These are phyloP conservation scores for Standfussiana lucernea DNA, from an alignment of 2,888 invertebrate species.

Conservation along the genomic window DNA sequence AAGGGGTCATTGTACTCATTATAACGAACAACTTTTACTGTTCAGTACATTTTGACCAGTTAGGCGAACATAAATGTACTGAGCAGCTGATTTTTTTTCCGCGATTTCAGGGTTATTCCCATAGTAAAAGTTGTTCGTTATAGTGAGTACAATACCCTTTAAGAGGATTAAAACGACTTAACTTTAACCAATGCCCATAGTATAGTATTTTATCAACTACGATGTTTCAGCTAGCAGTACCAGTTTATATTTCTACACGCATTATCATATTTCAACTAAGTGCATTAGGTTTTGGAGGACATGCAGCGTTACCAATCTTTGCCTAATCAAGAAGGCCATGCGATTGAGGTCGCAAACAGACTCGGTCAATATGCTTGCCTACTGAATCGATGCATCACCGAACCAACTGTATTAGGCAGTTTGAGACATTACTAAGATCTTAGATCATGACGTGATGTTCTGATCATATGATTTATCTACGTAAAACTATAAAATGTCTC, in stretches of 20 bases:
- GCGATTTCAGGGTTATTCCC: too few relatives aligned
- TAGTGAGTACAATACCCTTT: too few relatives aligned
- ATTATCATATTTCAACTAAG: constrained; percentile 24
- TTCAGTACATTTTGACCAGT: too few relatives aligned
- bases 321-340: constrained; percentile 39
- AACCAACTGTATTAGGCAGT: constrained; percentile 4
- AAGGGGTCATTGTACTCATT: too few relatives aligned
- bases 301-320: constrained; percentile 48
- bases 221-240: not conserved
- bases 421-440: not conserved
- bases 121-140: too few relatives aligned
- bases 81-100: too few relatives aligned
- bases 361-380: constrained; percentile 35
- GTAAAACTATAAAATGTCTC: not conserved
- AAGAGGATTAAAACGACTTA: too few relatives aligned
- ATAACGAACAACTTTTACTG: too few relatives aligned
- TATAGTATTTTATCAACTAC: not conserved
- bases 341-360: constrained; percentile 46
- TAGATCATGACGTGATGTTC: not conserved
- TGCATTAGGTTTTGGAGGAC: constrained; percentile 33
- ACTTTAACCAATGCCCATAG: not conserved
- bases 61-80: too few relatives aligned
- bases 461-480: constrained; percentile 15
- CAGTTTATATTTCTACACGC: constrained; percentile 12
- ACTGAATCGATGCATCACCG: constrained; percentile 25